Base-by-base conservation (phyloP, 2,113 vertebrate species). In the Terrapene triunguis region DNA sequence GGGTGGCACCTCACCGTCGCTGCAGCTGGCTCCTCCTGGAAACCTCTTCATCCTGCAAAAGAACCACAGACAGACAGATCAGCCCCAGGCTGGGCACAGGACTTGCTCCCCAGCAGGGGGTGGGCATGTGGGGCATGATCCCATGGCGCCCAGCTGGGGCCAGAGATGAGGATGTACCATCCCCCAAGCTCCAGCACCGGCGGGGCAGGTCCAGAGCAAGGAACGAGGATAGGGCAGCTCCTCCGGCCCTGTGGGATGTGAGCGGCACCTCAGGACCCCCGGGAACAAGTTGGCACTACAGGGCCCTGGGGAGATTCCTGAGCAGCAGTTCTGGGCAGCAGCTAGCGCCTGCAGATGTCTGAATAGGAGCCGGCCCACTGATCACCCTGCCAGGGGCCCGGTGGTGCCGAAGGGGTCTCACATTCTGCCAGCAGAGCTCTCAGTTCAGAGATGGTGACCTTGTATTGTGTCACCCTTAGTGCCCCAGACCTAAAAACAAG, bases 11-110 rank as follows among this genome's bases (percentile, higher is more conserved):
- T 95, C 98, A 99, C 99, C 99, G 98, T 97, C 99, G 98, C 96
- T 99, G 99, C 92, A 99, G 98, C 96, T 96, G 97, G 55, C 97
- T 98, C 96, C 98, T 98, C 89, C 96, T 98, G 93, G 96, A 94
- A 32, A 95, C 81, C 24, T 84, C 97, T 96, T 98, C 98, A 97
- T 99, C 99, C 99, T 99, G 97, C 44, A 76, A 97, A 87, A 91
- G 94, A 96, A 93, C 53, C 55, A 79, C 59, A 14, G 90, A 14
- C 89, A 54, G 4, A 48, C 47, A 10, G 91, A 3, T 72, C n/a
- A 88, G 35, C 16, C 65, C n/a, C 62, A 35, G 29, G n/a, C 2
- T 19, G 19, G 6, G 47, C 27, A 27, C 5, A 1, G 35, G 42
- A 24, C 21, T 69, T n/a, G 35, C 32, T n/a, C 32, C 35, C 32